Percentiles rank a stretch among this genome's conserved stretches.
Evolutionary conservation across 2,113 vertebrate species (phyloP).

Genomic region (Muntiacus muntjak): DNA sequence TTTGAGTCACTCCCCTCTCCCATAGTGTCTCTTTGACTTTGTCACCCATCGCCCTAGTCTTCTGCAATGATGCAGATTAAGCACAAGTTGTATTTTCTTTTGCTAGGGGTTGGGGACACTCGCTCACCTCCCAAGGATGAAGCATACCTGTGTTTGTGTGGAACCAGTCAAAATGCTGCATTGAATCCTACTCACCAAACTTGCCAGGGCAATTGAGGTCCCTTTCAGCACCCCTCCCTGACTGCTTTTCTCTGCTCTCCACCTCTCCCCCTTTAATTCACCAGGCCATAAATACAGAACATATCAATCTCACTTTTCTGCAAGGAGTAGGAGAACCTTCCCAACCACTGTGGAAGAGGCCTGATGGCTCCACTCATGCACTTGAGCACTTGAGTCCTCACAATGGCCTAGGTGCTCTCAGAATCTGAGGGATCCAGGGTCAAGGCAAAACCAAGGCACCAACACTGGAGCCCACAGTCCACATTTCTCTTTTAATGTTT

Average conservation of each 20-base stretch:
- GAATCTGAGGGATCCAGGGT: not conserved
- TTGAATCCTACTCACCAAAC: not conserved
- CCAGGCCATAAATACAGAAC: not conserved
- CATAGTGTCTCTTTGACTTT: accelerated
- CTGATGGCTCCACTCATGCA: not conserved
- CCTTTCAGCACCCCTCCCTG: not conserved
- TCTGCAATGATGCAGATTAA: not conserved
- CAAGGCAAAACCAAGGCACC: not conserved
- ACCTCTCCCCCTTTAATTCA: not conserved
- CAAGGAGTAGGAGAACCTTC: not conserved
- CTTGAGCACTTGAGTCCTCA: not conserved
- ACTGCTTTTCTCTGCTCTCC: not conserved
- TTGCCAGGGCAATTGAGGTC: not conserved
- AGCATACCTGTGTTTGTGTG: not conserved
- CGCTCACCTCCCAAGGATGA: accelerated
- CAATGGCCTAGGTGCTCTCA: accelerated
- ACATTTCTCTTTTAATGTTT: not conserved
- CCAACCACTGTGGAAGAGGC: not conserved
- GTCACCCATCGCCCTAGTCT: not conserved
- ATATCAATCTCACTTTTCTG: not conserved
- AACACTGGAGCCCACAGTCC: not conserved
- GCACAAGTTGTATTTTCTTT: not conserved
- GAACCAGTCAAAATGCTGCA: not conserved
- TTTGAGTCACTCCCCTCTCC: accelerated
- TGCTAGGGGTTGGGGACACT: not conserved